These are phyloP conservation scores for Rhinolophus sinicus DNA, from an alignment of 2,113 vertebrate species.

Conservation along the genomic window DNA sequence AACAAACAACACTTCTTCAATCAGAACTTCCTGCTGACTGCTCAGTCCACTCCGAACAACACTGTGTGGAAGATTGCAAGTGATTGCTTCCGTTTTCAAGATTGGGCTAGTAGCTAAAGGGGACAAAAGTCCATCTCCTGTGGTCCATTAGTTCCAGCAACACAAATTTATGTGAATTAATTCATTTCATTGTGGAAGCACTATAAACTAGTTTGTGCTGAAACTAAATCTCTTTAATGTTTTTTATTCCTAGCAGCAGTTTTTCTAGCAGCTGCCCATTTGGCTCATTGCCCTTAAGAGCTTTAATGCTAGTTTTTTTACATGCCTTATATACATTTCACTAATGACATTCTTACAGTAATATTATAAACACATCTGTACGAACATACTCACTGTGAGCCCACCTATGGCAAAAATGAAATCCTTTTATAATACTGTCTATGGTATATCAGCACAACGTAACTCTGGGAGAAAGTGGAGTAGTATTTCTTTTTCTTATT, in stretches of 20 bases:
- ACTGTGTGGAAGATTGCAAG: constrained; percentile 98
- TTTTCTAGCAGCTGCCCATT: constrained; percentile 58
- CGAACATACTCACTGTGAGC: constrained; percentile 70
- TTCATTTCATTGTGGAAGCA: constrained; percentile 44
- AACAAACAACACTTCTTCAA: constrained; percentile 96
- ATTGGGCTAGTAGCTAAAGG: constrained; percentile 89
- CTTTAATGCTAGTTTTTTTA: constrained; percentile 65
- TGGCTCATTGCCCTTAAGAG: constrained; percentile 51
- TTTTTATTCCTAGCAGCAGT: constrained; percentile 23
- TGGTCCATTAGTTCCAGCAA: constrained; percentile 48
- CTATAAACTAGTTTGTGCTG: background rate
- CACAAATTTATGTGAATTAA: constrained; percentile 14
- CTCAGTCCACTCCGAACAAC: constrained; percentile 90
- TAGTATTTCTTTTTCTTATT: background rate
- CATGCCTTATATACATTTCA: constrained; percentile 68
- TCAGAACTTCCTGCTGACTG: constrained; percentile 96
- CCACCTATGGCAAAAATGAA: constrained; percentile 49
- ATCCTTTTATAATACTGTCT: constrained; percentile 51
- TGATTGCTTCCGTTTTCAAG: constrained; percentile 98
- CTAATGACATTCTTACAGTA: constrained; percentile 29
- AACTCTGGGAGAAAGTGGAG: constrained; percentile 16
- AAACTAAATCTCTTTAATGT: constrained; percentile 26
- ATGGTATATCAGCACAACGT: constrained; percentile 38
- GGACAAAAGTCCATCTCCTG: background rate
- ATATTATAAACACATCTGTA: constrained; percentile 32